phyloP scores from a whole-genome alignment of 2,113 vertebrate species.

The Falcunculus frontatus region DNA sequence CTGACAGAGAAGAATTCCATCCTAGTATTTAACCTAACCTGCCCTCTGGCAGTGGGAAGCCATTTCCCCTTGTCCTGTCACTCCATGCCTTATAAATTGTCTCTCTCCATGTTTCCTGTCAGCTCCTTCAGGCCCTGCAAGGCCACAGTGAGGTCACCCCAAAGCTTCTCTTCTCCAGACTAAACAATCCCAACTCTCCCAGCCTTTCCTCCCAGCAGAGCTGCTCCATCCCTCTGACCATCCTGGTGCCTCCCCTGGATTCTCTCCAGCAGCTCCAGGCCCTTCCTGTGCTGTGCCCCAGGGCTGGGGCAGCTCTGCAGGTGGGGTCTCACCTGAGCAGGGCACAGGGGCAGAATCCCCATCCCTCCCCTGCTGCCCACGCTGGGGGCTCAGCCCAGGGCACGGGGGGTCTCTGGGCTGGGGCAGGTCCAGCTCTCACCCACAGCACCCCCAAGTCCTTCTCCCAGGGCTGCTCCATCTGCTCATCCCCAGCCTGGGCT shows the following conservation, averaged over 20 bases:
- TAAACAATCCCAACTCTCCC: not conserved
- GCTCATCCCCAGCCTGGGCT: not conserved
- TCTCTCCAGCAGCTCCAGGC: not conserved
- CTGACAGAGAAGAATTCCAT: not conserved
- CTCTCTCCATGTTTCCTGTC: not conserved
- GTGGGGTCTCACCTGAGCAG: not conserved
- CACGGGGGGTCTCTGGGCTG: not conserved
- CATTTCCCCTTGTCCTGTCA: not conserved
- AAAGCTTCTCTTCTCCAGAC: not conserved
- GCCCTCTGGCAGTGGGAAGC: not conserved
- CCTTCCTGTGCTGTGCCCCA: not conserved
- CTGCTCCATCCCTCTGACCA: not conserved
- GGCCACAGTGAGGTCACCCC: accelerated
- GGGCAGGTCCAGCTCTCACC: not conserved
- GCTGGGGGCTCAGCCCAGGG: not conserved
- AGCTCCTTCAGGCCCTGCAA: not conserved
- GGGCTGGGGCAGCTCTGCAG: not conserved
- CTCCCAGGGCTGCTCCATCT: not conserved
- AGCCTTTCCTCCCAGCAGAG: not conserved
- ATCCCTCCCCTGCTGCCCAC: not conserved
- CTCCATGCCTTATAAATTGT: not conserved
- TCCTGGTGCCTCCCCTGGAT: not conserved
- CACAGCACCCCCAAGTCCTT: not conserved
- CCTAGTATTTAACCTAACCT: not conserved
- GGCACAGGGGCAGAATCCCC: not conserved